phyloP scores from a whole-genome alignment of 1,140 invertebrate species.

The Bombyx mandarina region DNA sequence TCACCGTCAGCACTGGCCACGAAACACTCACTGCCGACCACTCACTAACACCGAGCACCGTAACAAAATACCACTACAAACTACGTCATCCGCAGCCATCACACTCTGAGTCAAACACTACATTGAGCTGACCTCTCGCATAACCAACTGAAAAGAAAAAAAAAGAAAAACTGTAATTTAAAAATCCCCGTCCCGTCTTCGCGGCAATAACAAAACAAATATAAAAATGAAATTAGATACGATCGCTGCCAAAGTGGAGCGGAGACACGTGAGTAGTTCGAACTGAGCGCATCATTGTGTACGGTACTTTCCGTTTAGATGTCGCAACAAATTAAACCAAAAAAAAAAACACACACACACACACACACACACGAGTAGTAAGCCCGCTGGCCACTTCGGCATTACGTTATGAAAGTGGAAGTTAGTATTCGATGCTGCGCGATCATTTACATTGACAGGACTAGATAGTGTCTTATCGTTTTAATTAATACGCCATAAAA shows the following conservation, averaged over 20 bases:
- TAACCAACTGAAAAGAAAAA: slow-evolving; percentile 66
- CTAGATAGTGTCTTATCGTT: slow-evolving; percentile 12
- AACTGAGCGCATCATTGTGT: slow-evolving; percentile 28
- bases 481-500: slow-evolving; percentile 12
- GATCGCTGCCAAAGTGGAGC: slow-evolving; percentile 20
- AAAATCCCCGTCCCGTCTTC: slow-evolving; percentile 23
- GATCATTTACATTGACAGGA: slow-evolving; percentile 20
- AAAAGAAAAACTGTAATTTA: slow-evolving; percentile 59
- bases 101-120: slow-evolving; percentile 43
- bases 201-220: slow-evolving; percentile 25
- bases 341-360: slow-evolving; percentile 13
- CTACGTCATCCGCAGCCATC: slow-evolving; percentile 56
- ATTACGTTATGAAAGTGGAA: slow-evolving; percentile 40
- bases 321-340: slow-evolving; percentile 15
- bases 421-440: slow-evolving; percentile 21
- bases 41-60: slow-evolving; percentile 43
- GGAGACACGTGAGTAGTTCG: slow-evolving; percentile 28
- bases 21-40: slow-evolving; percentile 17
- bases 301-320: slow-evolving; percentile 23
- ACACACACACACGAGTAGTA: too few species aligned
- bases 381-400: slow-evolving; percentile 16
- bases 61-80: slow-evolving; percentile 39
- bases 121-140: slow-evolving; percentile 34
- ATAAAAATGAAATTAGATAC: slow-evolving; percentile 21
- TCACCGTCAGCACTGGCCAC: slow-evolving; percentile 43